Base-by-base conservation (phyloP, 2,797 vertebrate species). In the Dryobates pubescens region DNA sequence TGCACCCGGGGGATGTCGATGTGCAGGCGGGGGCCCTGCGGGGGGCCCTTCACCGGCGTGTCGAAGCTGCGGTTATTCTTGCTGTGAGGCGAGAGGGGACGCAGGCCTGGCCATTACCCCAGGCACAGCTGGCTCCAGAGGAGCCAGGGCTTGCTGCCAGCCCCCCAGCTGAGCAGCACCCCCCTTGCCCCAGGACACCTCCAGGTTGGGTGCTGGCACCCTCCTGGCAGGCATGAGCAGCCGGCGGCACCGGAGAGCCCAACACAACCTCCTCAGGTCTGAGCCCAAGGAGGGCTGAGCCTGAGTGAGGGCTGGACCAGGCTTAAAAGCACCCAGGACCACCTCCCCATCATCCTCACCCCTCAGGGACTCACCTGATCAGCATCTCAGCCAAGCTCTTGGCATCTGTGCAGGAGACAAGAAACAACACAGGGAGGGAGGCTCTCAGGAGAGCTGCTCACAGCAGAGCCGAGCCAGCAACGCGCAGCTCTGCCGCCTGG, bases 41-140 rank as follows among this genome's bases (percentile, higher is more conserved):
- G 99, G 27, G 99, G 99, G 5, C 99, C 99, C 97, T 99, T 99
- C 96, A 99, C 99, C 2, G 99, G 99, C 15, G 99, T 99, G 97
- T 99, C 99, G 86, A 99, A 99, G 97, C 99, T 99, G 95, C 99
- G 98, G 97, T 99, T 99, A 96, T 99, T 99, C 98, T 99, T 99
- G 97, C 99, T 99, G 97, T 95, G 96, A 97, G 82, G 92, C 90
- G 69, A 96, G 82, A 89, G 87, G 76, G 65, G 83, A 93, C 47
- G 41, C 92, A 88, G 92, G 23, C 56, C 86, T 29, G 5, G 88
- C 64, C 1, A 23, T 94, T 90, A 95, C 90, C 2, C 49, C 77
- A 51, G 71, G 80, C 79, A 78, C 45, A 1, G 71, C 0, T 43
- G 4, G 77, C 70, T 81, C 86, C 10, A 17, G 93, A 73, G 58